Evolutionary conservation across 2,797 vertebrate genomes (phyloP).

Genomic region (Myotis pilosus): DNA sequence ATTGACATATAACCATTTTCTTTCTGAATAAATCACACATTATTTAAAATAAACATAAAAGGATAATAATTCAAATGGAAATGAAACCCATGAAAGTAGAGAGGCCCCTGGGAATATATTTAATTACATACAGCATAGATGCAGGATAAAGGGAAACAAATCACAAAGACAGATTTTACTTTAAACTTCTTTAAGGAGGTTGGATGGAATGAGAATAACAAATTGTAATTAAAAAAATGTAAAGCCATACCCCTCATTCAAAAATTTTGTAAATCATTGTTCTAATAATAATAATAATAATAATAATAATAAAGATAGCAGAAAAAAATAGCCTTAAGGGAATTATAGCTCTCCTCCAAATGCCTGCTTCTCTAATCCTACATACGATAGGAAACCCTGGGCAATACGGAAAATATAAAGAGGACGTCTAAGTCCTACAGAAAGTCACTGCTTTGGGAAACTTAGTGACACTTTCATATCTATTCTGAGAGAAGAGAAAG

Average conservation of each 20-base stretch:
- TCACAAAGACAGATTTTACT: not conserved
- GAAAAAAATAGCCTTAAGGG: not conserved
- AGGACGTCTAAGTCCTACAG: not conserved
- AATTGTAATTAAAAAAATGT: not conserved
- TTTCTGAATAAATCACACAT: not conserved
- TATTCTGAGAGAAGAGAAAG: not conserved
- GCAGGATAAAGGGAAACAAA: not conserved
- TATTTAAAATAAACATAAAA: constrained; percentile 37
- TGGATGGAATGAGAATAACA: not conserved
- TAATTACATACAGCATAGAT: not conserved
- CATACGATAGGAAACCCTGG: not conserved
- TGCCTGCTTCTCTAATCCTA: not conserved
- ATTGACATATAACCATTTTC: constrained; percentile 13
- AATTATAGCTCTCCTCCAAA: not conserved
- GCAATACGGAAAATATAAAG: not conserved
- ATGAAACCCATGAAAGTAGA: not conserved
- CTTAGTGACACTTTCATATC: not conserved
- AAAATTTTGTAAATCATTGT: not conserved
- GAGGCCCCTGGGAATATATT: not conserved
- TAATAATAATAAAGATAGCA: not conserved
- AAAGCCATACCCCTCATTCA: not conserved
- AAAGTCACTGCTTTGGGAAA: not conserved
- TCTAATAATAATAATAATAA: not conserved
- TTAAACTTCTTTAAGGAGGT: not conserved
- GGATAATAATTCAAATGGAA: constrained; percentile 14